These are phyloP conservation scores for Alethe diademata DNA, from an alignment of 2,113 vertebrate species.

Conservation along the genomic window DNA sequence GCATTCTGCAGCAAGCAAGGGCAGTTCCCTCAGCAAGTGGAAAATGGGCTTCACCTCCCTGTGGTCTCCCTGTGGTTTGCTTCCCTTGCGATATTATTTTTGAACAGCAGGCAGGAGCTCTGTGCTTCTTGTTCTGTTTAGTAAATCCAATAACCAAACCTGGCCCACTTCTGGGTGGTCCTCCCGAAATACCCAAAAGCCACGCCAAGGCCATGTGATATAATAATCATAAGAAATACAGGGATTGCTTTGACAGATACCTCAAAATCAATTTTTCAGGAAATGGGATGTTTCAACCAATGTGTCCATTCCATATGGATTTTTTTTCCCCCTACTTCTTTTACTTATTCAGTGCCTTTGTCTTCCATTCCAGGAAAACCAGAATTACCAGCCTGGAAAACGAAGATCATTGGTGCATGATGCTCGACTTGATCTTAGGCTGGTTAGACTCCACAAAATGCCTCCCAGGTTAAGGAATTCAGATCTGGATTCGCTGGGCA, in stretches of 20 bases:
- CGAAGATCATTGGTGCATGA: neutral
- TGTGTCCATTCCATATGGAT: neutral
- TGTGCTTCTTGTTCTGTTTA: conserved; percentile 46
- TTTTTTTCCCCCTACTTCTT: neutral
- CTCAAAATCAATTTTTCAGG: conserved; percentile 59
- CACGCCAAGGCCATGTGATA: conserved; percentile 30
- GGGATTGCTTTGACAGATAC: conserved; percentile 42
- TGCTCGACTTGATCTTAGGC: neutral
- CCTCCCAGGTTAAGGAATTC: conserved; percentile 37
- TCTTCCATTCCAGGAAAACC: neutral
- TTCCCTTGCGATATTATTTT: conserved; percentile 71
- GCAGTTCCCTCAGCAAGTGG: conserved; percentile 55
- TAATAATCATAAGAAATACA: conserved; percentile 34
- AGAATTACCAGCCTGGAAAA: conserved; percentile 1
- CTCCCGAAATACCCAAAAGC: neutral
- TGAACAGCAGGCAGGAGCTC: conserved; percentile 52
- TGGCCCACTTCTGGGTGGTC: conserved; percentile 68
- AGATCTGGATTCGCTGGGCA: neutral
- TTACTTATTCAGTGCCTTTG: neutral
- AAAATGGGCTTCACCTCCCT: conserved; percentile 68
- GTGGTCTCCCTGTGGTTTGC: conserved; percentile 69
- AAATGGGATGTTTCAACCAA: conserved; percentile 49
- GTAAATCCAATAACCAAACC: conserved; percentile 63
- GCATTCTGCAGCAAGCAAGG: conserved; percentile 33
- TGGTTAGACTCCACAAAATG: neutral